Base-by-base conservation (phyloP, 2,888 invertebrate genomes). In the Orchestes rusci region DNA sequence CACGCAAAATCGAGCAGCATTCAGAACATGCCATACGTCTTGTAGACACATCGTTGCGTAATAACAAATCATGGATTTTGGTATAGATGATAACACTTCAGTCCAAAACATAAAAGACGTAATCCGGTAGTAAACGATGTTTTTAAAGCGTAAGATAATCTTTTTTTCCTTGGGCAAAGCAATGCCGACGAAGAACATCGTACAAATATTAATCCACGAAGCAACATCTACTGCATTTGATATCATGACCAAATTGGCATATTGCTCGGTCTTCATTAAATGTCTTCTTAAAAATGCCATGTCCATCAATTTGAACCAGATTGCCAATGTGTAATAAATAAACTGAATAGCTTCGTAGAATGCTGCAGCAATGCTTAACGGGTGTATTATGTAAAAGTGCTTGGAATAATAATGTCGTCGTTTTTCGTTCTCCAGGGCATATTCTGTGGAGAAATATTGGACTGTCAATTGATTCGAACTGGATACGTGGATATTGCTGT, bases 401-500 rank as follows among this genome's bases (percentile, higher is more conserved):
- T 7, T 2, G 3, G 41, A 47, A 23, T 36, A n/a, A 4, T 46
- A 51, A 10, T 55, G 55, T 7, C 50, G 37, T 31, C 39, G 39
- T n/a, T n/a, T n/a, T 15, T 48, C 42, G 3, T 42, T 32, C 10
- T 23, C 15, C 10, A 55, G 38, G 23, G 46, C 38, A n/a, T 23
- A 38, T n/a, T 45, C 44, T 32, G 49, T 55, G 27, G 48, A 34
- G 29, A 50, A 44, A 18, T 47, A 38, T 15, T 15, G 10, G 3
- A 18, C 5, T 15, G 39, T 39, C 16, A 36, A n/a, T 3, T 23
- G 30, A 23, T 48, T 39, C 2, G n/a, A 20, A 20, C 19, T 12
- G 2, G 35, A 44, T 2, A 41, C 18, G 17, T 44, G 16, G 10
- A 19, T n/a, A n/a, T n/a, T n/a, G n/a, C n/a, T n/a, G n/a, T n/a